These are phyloP conservation scores for Clitarchus hookeri DNA, from an alignment of 2,888 invertebrate species.

Conservation along the genomic window DNA sequence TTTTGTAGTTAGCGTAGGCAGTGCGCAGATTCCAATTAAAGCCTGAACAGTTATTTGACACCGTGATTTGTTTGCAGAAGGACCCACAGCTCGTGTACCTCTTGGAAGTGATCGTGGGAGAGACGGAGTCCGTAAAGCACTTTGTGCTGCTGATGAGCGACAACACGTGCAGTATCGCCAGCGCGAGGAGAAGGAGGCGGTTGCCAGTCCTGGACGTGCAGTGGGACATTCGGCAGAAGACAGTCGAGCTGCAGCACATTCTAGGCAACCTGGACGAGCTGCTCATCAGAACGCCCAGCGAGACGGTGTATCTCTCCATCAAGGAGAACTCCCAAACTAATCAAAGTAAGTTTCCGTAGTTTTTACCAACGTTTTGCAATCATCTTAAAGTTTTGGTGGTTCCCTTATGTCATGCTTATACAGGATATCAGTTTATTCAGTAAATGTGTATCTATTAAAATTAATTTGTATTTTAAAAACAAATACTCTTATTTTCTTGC, in stretches of 20 bases:
- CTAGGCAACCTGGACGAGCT: slow-evolving; percentile 27
- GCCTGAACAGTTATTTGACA: no score
- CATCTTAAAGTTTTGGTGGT: no score
- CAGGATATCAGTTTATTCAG: no score
- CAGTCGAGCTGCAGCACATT: slow-evolving; percentile 17
- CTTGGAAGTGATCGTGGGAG: slow-evolving; percentile 31
- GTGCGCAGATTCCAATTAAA: no score
- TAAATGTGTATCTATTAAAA: no score
- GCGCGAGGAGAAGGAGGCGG: slow-evolving; percentile 18
- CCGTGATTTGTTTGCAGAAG: background rate
- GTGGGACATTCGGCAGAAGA: slow-evolving; percentile 28
- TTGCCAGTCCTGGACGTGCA: slow-evolving; percentile 30
- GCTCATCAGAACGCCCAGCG: slow-evolving; percentile 15
- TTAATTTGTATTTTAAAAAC: no score
- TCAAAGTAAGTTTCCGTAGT: background rate
- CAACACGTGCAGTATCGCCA: slow-evolving; percentile 6
- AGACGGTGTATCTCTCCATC: slow-evolving; percentile 27
- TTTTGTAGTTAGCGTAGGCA: no score
- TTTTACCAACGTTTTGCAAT: no score
- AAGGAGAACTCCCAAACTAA: background rate
- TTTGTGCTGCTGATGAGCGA: slow-evolving; percentile 32
- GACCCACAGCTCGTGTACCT: background rate
- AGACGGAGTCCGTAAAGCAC: slow-evolving; percentile 29
- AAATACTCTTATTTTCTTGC: no score
- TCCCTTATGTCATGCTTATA: no score